phyloP scores from a whole-genome alignment of 2,888 invertebrate genomes.

The Diabrotica balteata region DNA sequence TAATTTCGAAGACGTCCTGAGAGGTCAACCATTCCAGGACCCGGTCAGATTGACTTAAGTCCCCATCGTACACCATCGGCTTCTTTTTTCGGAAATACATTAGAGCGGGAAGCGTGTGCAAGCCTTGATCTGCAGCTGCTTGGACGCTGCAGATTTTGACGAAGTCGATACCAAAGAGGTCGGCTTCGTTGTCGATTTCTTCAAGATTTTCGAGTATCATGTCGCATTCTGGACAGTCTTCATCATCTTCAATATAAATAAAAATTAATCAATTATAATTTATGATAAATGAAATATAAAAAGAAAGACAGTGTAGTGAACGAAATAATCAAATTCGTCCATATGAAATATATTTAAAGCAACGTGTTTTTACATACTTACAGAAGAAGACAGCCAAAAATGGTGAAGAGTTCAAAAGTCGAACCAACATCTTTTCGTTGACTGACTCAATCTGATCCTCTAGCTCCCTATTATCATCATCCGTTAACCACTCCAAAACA shows the following conservation, averaged over 20 bases:
- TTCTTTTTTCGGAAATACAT: conserved; percentile 83
- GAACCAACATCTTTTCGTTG: conserved; percentile 86
- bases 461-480: conserved; percentile 91
- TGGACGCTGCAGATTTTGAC: conserved; percentile 87
- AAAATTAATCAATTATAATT: not conserved
- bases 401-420: conserved; percentile 84
- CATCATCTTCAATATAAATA: conserved; percentile 70
- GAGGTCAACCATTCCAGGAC: conserved; percentile 90
- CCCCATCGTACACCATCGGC: conserved; percentile 89
- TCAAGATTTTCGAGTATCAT: conserved; percentile 90
- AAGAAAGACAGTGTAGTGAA: too few species aligned
- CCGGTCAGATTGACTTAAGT: conserved; percentile 84
- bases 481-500: conserved; percentile 90
- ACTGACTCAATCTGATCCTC: conserved; percentile 95
- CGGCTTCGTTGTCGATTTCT: conserved; percentile 94
- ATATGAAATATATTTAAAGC: not conserved
- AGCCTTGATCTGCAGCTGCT: conserved; percentile 81
- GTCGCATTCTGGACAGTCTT: conserved; percentile 89
- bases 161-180: conserved; percentile 92
- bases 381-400: conserved; percentile 92
- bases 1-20: conserved; percentile 93
- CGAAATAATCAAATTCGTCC: too few species aligned
- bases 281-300: too few species aligned
- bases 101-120: conserved; percentile 84
- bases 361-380: conserved; percentile 62